Conservation (phyloP, 2,113 vertebrate genomes). For the Muntiacus muntjak region DNA sequence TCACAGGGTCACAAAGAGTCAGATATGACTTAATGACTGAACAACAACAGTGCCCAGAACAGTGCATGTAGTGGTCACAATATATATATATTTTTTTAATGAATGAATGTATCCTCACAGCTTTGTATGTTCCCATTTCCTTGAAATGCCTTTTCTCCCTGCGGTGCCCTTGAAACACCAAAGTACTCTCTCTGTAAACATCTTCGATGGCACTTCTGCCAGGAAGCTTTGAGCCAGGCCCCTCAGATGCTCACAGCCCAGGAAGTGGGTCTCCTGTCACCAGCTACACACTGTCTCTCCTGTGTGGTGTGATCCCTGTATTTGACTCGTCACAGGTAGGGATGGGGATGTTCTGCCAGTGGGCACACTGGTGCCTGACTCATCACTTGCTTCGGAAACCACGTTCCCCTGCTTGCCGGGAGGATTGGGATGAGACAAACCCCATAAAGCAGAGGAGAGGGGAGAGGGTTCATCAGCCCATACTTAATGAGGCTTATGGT, state of each 20-base stretch:
- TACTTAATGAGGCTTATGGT: not conserved
- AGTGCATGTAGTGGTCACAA: not conserved
- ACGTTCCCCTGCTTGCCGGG: not conserved
- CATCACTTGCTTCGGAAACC: not conserved
- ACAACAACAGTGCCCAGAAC: not conserved
- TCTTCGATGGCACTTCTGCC: not conserved
- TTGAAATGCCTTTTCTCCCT: not conserved
- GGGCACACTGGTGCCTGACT: too few species aligned
- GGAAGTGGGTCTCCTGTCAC: not conserved
- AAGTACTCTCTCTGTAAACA: not conserved
- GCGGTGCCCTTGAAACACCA: rapidly evolving
- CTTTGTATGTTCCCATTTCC: not conserved
- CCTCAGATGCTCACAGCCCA: not conserved
- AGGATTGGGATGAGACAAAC: not conserved
- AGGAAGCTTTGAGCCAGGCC: not conserved
- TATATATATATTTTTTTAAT: not conserved
- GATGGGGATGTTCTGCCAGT: not conserved
- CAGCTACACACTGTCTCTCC: not conserved
- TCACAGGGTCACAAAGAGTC: not conserved
- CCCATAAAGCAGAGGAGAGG: not conserved
- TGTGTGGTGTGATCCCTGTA: not conserved
- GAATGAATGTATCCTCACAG: not conserved
- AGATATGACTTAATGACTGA: not conserved
- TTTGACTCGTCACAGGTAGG: not conserved
- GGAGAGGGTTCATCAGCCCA: not conserved